Evolutionary conservation across 2,797 vertebrate genomes (phyloP).

Genomic region (Kryptolebias ocellatus): DNA sequence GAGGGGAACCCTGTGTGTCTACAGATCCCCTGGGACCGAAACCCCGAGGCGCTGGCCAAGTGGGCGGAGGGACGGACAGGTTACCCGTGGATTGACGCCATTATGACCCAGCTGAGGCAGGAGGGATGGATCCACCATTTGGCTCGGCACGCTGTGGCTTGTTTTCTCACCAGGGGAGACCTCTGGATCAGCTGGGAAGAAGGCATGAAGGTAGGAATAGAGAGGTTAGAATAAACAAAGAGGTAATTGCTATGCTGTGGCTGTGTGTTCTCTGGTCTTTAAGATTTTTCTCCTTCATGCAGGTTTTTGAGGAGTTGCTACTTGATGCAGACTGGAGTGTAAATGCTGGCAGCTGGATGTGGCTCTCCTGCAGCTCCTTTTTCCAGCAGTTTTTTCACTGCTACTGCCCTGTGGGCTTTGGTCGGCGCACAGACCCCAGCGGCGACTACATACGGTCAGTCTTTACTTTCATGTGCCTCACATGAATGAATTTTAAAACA

Average conservation of each 20-base stretch:
- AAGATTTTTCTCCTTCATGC: conserved; percentile 22
- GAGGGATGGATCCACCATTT: conserved; percentile 98
- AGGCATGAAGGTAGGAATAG: conserved; percentile 89
- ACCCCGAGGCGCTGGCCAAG: conserved; percentile 93
- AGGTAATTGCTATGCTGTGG: background rate
- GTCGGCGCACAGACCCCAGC: conserved; percentile 91
- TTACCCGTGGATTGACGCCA: conserved; percentile 96
- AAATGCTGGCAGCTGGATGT: conserved; percentile 98
- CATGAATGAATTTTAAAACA: background rate
- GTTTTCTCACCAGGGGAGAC: conserved; percentile 94
- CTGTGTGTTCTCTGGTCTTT: background rate
- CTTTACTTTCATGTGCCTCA: background rate
- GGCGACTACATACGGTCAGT: conserved; percentile 94
- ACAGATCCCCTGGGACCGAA: conserved; percentile 95
- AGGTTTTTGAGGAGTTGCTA: conserved; percentile 95
- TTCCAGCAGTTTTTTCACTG: conserved; percentile 98
- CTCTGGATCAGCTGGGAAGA: conserved; percentile 98
- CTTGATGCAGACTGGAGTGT: conserved; percentile 98
- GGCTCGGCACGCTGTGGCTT: conserved; percentile 92
- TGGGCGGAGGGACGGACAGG: conserved; percentile 95
- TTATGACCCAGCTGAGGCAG: conserved; percentile 95
- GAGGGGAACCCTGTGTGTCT: conserved; percentile 95
- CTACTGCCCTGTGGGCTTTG: conserved; percentile 95
- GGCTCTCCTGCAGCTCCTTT: conserved; percentile 96
- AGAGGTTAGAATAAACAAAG: background rate